These are phyloP conservation scores for Ormyrus thymus DNA, from an alignment of 2,888 invertebrate species.

Conservation along the genomic window DNA sequence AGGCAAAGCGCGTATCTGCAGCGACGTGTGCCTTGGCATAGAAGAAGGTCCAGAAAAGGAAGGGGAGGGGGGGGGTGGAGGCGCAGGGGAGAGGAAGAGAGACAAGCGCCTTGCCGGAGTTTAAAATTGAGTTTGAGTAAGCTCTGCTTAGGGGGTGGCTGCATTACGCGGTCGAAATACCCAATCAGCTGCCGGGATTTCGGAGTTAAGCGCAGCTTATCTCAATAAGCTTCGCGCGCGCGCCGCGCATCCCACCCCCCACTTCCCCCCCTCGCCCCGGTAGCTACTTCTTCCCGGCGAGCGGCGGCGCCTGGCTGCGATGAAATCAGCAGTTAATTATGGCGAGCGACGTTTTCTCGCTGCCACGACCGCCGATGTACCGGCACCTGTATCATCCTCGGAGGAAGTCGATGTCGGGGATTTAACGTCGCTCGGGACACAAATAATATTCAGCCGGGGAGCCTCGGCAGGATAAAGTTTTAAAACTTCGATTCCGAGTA, in stretches of 20 bases:
- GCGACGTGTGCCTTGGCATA: too few species aligned
- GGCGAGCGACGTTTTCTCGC: constrained; percentile 35
- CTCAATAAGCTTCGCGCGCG: constrained; percentile 57
- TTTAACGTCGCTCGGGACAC: too few species aligned
- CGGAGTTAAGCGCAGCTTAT: constrained; percentile 61
- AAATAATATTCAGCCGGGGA: not conserved
- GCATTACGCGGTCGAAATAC: constrained; percentile 61
- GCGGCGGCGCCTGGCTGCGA: constrained; percentile 12
- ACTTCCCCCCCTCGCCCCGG: not conserved
- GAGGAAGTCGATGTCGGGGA: not conserved
- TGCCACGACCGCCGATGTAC: not conserved
- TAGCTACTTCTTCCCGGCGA: not conserved
- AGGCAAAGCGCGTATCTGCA: not conserved
- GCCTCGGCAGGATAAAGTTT: not conserved
- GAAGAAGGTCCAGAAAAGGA: too few species aligned
- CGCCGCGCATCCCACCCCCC: constrained; percentile 1
- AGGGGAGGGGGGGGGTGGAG: not conserved
- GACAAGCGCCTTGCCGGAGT: constrained; percentile 36
- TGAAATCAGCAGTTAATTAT: constrained; percentile 54
- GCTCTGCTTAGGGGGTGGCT: constrained; percentile 47
- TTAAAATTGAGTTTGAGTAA: constrained; percentile 56
- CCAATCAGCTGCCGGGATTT: constrained; percentile 64
- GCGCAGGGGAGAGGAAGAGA: constrained; percentile 16
- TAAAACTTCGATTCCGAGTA: not conserved
- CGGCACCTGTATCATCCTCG: too few species aligned